These are phyloP conservation scores for Alfaro cultratus DNA, from an alignment of 2,797 vertebrate genomes.

Conservation along the genomic window DNA sequence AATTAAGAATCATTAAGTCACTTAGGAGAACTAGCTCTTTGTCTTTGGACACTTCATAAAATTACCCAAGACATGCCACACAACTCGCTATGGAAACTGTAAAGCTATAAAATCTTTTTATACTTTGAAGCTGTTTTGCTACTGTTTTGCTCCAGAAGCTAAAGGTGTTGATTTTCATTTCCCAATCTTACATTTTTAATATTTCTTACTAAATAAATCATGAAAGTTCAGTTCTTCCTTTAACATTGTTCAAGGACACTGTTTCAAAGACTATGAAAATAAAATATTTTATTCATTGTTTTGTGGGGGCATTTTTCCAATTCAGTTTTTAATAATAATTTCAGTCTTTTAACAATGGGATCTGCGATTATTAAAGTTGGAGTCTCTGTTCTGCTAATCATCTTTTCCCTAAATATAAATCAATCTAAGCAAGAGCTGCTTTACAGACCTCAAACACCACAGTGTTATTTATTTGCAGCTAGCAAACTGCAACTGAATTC, in stretches of 20 bases:
- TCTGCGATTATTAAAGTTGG: background rate
- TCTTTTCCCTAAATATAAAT: background rate
- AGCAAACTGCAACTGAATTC: background rate
- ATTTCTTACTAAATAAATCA: conserved; percentile 1
- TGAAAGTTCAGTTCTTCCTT: background rate
- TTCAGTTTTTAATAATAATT: background rate
- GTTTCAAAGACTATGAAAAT: background rate
- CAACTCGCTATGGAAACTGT: background rate
- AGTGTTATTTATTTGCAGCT: background rate
- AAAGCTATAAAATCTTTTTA: background rate
- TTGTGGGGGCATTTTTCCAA: background rate
- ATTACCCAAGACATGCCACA: background rate
- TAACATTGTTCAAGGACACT: background rate
- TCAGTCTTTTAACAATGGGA: background rate
- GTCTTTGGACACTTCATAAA: background rate
- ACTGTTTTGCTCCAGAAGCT: background rate
- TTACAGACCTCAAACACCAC: background rate
- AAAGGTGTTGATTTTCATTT: background rate
- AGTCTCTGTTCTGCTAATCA: background rate
- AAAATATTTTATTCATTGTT: background rate
- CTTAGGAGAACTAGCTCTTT: background rate
- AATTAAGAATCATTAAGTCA: background rate
- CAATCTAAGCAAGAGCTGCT: background rate
- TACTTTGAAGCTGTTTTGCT: background rate
- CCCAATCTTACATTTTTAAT: background rate